phyloP scores from a whole-genome alignment of 2,797 vertebrate species.

The Todus mexicanus region DNA sequence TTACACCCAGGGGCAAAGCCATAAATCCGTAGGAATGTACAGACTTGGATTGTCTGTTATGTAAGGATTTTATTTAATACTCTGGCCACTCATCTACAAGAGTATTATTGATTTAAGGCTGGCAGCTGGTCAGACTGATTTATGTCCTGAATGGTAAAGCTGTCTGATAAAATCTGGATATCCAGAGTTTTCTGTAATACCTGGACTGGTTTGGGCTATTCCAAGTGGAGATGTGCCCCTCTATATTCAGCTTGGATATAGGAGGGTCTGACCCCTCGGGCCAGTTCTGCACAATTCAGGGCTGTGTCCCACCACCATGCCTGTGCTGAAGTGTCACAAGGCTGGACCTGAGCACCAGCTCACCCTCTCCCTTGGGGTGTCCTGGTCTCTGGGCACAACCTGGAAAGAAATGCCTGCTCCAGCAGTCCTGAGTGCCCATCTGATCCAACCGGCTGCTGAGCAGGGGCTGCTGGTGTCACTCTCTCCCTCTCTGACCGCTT shows the following conservation, averaged over 20 bases:
- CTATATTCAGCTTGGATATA: not conserved
- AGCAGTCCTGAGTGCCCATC: not conserved
- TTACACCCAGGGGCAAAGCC: not conserved
- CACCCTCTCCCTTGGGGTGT: fast-evolving
- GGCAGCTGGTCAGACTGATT: conserved; percentile 33
- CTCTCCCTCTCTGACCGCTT: not conserved
- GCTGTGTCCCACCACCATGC: not conserved
- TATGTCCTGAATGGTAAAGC: not conserved
- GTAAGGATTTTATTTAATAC: conserved; percentile 54
- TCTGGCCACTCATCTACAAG: conserved; percentile 31
- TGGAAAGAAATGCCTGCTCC: not conserved
- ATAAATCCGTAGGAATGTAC: conserved; percentile 26
- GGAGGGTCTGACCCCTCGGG: not conserved
- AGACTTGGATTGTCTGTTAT: conserved; percentile 21
- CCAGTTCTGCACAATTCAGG: not conserved
- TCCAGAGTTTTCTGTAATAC: not conserved
- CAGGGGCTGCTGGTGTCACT: not conserved
- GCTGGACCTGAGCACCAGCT: not conserved
- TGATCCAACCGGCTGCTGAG: not conserved
- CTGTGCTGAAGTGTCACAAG: not conserved
- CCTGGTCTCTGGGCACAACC: not conserved
- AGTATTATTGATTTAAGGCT: conserved; percentile 46
- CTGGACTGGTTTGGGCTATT: not conserved
- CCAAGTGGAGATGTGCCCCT: not conserved
- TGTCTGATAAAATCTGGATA: not conserved